Base-by-base conservation (phyloP, 1,140 invertebrate species). In the Drosophila persimilis region DNA sequence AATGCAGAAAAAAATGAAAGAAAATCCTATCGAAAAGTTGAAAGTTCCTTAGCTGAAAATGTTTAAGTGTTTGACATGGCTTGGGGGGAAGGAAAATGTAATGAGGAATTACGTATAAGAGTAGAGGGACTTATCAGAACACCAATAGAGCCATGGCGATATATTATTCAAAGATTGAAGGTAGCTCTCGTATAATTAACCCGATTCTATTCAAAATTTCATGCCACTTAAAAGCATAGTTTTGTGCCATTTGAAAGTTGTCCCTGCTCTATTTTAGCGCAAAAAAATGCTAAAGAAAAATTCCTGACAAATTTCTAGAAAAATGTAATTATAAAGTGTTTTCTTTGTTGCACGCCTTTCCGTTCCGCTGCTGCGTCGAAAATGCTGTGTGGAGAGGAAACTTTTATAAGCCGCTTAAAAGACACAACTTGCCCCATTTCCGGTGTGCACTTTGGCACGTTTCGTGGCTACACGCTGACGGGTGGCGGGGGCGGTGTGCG, bases 381-480 rank as follows among this genome's bases (percentile, higher is more conserved):
- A 66, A 29, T 29, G 29, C 29, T 8, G 31, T 0, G 35, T 35
- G 63, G 41, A 56, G 22, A 31, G 20, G 17, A 43, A 62, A 35
- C 26, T 50, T 61, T 61, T 54, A 45, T 73, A 64, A 73, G 59
- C 46, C 24, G 52, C 58, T 73, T 73, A 48, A 11, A 15, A 54
- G 26, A 55, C 41, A 55, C 52, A 47, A 47, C 43, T 46, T 62
- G 41, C 20, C 29, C 59, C 24, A 31, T 43, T 51, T 51, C 22
- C 15, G 61, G 57, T 65, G 71, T 60, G 53, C 44, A 74, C 71
- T 74, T 74, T 74, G 71, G 71, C 71, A 74, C 71, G 71, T 74
- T 48, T 70, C 51, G 17, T 73, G 58, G 44, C 47, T 47, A 7
- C 29, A 31, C 29, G 8, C 8, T 31, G 29, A 2, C 29, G 29